Evolutionary conservation across 2,113 vertebrate species (phyloP).

Genomic region (Dromiciops gliroides): DNA sequence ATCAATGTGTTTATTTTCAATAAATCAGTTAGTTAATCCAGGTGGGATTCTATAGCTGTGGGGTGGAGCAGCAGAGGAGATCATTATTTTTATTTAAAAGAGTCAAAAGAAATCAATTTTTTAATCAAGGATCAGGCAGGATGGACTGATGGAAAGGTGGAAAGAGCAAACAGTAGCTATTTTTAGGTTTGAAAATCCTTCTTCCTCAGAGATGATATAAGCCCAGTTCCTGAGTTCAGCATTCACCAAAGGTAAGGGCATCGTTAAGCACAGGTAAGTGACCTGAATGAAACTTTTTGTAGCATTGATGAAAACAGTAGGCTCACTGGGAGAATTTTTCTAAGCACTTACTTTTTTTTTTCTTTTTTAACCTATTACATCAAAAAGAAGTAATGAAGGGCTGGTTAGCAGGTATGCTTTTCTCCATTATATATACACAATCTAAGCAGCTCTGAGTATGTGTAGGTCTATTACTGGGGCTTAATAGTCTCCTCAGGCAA

Average conservation of each 20-base stretch:
- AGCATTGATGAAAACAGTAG: background rate
- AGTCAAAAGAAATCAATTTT: constrained; percentile 73
- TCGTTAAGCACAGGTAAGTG: constrained; percentile 16
- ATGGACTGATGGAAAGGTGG: constrained; percentile 53
- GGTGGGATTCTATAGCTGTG: constrained; percentile 75
- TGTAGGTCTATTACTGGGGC: constrained; percentile 44
- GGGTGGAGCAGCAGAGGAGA: constrained; percentile 69
- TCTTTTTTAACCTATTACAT: constrained; percentile 1
- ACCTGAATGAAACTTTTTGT: constrained; percentile 26
- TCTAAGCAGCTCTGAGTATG: constrained; percentile 4
- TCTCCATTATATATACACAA: background rate
- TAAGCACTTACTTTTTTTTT: background rate
- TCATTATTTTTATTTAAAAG: constrained; percentile 68
- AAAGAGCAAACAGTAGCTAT: constrained; percentile 7
- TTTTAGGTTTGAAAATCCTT: constrained; percentile 22
- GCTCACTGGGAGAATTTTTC: background rate
- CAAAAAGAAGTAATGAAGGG: constrained; percentile 42
- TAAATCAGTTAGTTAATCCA: constrained; percentile 80
- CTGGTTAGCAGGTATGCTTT: background rate
- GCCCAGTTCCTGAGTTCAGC: background rate
- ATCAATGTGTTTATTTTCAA: constrained; percentile 82
- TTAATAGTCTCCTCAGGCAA: constrained; percentile 60
- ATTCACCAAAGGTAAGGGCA: background rate
- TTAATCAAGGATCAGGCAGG: constrained; percentile 73
- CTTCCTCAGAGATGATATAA: background rate